These are phyloP conservation scores for Prolemur simus DNA, from an alignment of 2,113 vertebrate species.

Conservation along the genomic window DNA sequence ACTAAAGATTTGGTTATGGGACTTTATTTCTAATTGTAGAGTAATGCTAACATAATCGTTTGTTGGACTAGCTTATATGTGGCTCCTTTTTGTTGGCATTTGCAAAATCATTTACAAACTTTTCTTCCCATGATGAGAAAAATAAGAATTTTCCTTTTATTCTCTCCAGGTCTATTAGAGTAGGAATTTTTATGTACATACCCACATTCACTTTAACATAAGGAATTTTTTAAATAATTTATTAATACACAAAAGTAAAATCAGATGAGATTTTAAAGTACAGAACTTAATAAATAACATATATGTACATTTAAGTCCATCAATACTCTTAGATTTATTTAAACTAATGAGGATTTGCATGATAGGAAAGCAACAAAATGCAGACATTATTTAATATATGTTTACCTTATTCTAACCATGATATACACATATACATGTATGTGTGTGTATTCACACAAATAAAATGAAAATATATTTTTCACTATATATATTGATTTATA, in stretches of 20 bases:
- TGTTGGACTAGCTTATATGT: not conserved
- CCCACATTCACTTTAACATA: not conserved
- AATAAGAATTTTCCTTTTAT: not conserved
- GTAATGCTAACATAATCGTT: not conserved
- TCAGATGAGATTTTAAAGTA: not conserved
- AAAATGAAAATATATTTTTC: not conserved
- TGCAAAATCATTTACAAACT: not conserved
- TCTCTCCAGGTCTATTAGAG: not conserved
- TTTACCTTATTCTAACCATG: not conserved
- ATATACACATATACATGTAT: rapidly evolving
- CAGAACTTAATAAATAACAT: not conserved
- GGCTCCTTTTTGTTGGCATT: not conserved
- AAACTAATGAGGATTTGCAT: not conserved
- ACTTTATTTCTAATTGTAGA: not conserved
- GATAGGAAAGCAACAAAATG: not conserved
- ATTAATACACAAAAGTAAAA: not conserved
- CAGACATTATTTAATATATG: not conserved
- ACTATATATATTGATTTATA: not conserved
- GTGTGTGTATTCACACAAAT: too few species aligned
- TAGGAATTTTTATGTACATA: not conserved
- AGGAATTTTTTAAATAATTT: not conserved
- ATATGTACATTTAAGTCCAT: not conserved
- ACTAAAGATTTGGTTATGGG: not conserved
- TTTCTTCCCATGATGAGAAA: not conserved
- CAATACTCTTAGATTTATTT: not conserved